phyloP scores from a whole-genome alignment of 2,113 vertebrate species.

The Apteryx owenii region DNA sequence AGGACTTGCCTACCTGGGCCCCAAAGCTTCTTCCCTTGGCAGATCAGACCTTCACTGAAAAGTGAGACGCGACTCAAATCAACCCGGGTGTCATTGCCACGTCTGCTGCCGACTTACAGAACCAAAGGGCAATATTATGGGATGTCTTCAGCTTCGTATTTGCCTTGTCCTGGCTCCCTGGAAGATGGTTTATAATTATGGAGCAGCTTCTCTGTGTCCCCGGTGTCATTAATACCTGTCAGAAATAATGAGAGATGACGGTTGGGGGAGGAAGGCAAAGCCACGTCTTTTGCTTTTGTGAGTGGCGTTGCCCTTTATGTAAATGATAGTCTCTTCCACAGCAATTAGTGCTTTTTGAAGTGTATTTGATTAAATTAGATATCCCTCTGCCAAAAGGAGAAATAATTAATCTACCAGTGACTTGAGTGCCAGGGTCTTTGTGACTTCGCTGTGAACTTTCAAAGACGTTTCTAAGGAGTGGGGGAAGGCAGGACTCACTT shows the following conservation, averaged over 20 bases:
- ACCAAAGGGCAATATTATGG: neutral
- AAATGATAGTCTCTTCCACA: neutral
- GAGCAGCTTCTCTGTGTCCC: neutral
- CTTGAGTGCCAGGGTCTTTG: neutral
- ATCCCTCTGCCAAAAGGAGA: neutral
- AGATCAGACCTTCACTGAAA: neutral
- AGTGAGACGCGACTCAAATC: neutral
- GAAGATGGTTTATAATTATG: neutral
- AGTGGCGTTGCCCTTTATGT: neutral
- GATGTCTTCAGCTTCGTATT: neutral
- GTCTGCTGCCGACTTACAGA: neutral
- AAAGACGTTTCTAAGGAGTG: neutral
- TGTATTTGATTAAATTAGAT: neutral
- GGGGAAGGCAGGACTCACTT: neutral
- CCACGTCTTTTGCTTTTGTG: neutral
- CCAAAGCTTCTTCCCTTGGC: neutral
- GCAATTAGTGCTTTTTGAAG: conserved; percentile 10
- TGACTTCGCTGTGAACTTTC: neutral
- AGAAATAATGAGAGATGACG: neutral
- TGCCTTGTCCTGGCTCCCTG: neutral
- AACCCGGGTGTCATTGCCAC: rapidly evolving
- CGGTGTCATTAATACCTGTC: neutral
- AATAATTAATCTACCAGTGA: neutral
- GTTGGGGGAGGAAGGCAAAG: neutral
- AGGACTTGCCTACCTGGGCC: neutral